Evolutionary conservation across 2,113 vertebrate genomes (phyloP), one percentile per base, ranked within the genome.

Genomic region (Oostethus manadensis): DNA sequence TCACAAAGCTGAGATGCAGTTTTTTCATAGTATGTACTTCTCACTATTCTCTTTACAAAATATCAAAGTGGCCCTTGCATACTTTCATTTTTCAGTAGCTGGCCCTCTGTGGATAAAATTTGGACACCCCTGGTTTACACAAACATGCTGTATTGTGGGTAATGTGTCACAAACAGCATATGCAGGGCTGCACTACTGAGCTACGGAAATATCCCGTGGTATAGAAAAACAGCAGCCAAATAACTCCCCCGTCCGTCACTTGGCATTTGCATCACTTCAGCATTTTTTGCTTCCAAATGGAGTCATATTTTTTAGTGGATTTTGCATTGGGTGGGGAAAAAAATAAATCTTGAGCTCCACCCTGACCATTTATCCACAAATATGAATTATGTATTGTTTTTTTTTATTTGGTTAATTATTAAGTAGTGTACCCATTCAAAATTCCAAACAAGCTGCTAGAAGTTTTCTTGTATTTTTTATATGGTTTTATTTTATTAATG

Each of bases 161-260:
- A 33, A 53, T 4, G 50, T 29, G 1, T 53, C 0, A 3, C 26
- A 29, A 38, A 20, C 51, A 20, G 51, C 33, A 8, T 13, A 53
- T 1, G 48, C 13, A 7, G 4, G 13, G 4, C 21, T 23, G 20
- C 18, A 4, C 46, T 20, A 21, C 4, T 2, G 11, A 14, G n/a
- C 18, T 14, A 35, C 16, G 33, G 33, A 35, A 35, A 54, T 35
- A 35, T n/a, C 4, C 16, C 1, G 2, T 15, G 6, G 5, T 20
- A 7, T 22, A 13, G 5, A 40, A 14, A 70, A 66, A 23, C 22
- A 42, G 8, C 1, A 14, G 80, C 74, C 76, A 83, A 74, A 50
- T 71, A 71, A 79, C 73, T 44, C 70, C 74, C 29, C 29, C 29
- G 29, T 64, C 71, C 60, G 46, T 68, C 47, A 40, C n/a, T 44